phyloP scores from a whole-genome alignment of 2,113 vertebrate species.

The Mugil cephalus region DNA sequence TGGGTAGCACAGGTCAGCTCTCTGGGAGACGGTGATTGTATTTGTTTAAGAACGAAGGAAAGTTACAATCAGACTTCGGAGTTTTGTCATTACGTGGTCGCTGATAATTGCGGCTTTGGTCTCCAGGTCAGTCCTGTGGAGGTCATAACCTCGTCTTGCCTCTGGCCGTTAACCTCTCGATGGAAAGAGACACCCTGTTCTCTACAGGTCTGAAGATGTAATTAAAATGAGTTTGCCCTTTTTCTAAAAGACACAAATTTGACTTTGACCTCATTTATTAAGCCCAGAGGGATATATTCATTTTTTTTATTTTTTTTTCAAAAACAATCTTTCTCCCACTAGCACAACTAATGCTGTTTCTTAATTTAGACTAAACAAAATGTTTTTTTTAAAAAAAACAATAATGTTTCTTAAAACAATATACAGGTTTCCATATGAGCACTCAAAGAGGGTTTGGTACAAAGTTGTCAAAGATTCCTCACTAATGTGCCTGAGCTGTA shows the following conservation, averaged over 20 bases:
- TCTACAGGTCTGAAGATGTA: background rate
- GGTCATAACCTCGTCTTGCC: constrained; percentile 37
- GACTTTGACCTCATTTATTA: constrained; percentile 21
- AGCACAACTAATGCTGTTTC: background rate
- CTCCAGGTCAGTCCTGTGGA: constrained; percentile 31
- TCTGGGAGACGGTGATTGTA: background rate
- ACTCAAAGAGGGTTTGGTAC: too few relatives aligned
- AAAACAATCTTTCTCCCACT: background rate
- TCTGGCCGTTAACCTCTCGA: constrained; percentile 29
- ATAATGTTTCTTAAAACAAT: too few relatives aligned
- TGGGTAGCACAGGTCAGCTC: too few relatives aligned
- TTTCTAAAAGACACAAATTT: constrained; percentile 5
- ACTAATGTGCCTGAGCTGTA: too few relatives aligned
- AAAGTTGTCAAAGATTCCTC: too few relatives aligned
- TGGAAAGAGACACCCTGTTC: background rate
- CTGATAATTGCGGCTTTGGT: constrained; percentile 37
- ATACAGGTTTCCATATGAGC: too few relatives aligned
- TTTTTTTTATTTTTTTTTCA: constrained; percentile 13
- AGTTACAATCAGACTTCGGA: background rate
- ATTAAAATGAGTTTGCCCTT: background rate
- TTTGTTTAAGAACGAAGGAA: constrained; percentile 39
- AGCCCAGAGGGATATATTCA: constrained; percentile 2
- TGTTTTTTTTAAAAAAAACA: too few relatives aligned
- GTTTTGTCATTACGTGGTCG: constrained; percentile 32
- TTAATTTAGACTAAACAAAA: too few relatives aligned